Evolutionary conservation across 2,113 vertebrate species (phyloP).

Genomic region (Chloropsis cyanopogon): DNA sequence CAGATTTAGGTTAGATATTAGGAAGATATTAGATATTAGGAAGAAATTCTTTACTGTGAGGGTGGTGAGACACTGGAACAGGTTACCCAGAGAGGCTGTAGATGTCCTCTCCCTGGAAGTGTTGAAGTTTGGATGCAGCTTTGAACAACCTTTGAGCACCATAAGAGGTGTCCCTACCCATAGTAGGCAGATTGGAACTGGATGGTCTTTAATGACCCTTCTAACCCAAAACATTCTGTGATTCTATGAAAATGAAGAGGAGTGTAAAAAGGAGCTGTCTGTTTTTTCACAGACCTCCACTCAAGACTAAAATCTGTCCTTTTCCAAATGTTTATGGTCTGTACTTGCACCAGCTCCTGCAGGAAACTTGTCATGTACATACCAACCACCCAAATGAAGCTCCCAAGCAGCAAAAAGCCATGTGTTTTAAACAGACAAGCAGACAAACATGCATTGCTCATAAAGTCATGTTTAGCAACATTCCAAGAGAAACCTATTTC

Average conservation of each 20-base stretch:
- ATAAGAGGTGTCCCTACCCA: neutral
- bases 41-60: neutral
- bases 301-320: neutral
- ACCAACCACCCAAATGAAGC: neutral
- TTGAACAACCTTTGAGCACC: neutral
- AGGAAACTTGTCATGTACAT: neutral
- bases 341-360: neutral
- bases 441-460: constrained; percentile 15
- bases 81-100: neutral
- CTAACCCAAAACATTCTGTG: neutral
- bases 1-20: neutral
- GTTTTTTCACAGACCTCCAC: neutral
- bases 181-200: neutral
- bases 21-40: neutral
- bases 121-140: neutral
- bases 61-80: neutral
- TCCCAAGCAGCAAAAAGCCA: neutral
- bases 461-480: constrained; percentile 52
- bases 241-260: neutral
- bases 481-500: constrained; percentile 43
- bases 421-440: neutral
- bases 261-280: neutral
- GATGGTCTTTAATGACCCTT: neutral
- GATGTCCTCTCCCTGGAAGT: neutral
- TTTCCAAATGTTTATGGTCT: neutral